A percentile compares a stretch with the other conserved stretches of the same genome.
These are phyloP conservation scores for Sanderia malayensis DNA, from an alignment of 30 jellyfish, hydroid and myxozoan genomes.

Conservation along the genomic window DNA sequence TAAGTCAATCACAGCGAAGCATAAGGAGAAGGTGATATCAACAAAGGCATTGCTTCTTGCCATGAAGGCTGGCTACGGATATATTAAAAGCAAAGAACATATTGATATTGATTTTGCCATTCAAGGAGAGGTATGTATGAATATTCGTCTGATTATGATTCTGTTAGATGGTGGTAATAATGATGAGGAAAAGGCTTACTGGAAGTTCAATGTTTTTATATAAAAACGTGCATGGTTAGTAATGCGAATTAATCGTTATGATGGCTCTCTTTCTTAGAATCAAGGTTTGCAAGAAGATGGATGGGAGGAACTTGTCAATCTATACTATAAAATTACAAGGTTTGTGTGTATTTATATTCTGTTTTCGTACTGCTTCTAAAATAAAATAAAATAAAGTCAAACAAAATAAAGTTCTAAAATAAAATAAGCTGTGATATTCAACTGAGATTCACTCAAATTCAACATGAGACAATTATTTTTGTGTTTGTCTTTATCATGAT, in stretches of 20 bases:
- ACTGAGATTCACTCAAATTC: too few species aligned
- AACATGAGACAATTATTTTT: too few species aligned
- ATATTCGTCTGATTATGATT: too few species aligned
- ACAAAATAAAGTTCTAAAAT: too few species aligned
- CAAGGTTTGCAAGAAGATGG: slow-evolving; percentile 47
- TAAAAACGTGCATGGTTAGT: too few species aligned
- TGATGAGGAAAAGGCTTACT: too few species aligned
- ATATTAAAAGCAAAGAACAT: slow-evolving; percentile 53
- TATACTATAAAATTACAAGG: slow-evolving; percentile 63
- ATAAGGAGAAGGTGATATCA: slow-evolving; percentile 31
- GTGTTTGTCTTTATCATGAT: too few species aligned
- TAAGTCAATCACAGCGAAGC: neutral
- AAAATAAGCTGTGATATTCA: too few species aligned
- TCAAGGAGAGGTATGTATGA: slow-evolving; percentile 36
- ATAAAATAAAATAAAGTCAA: neutral
- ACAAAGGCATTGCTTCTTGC: slow-evolving; percentile 60
- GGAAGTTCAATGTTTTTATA: too few species aligned
- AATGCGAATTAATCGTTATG: too few species aligned
- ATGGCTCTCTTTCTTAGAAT: slow-evolving; percentile 37
- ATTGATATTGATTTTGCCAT: slow-evolving; percentile 60
- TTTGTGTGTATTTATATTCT: slow-evolving; percentile 32
- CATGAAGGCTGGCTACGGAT: slow-evolving; percentile 67
- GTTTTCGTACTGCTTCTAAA: too few species aligned
- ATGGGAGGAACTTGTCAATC: slow-evolving; percentile 68
- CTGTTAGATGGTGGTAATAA: too few species aligned